Conservation (phyloP, 2,888 invertebrate species). For the Nomada ruficornis region DNA sequence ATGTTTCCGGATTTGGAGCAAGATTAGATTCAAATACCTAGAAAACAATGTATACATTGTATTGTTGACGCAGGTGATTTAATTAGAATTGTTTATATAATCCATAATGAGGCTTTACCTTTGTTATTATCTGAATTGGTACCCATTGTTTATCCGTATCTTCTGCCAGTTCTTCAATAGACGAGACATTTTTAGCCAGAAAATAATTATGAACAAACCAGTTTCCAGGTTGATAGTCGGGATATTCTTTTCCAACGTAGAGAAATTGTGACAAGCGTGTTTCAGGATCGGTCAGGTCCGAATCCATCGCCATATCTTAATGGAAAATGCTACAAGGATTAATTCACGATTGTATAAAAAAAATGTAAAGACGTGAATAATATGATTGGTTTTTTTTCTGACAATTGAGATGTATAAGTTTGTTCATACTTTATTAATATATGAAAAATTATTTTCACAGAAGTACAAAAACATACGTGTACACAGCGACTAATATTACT, state of each 20-base stretch:
- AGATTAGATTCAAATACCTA: constrained; percentile 85
- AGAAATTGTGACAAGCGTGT: constrained; percentile 59
- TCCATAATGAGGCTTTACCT: constrained; percentile 66
- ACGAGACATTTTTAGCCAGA: constrained; percentile 83
- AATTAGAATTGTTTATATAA: not conserved
- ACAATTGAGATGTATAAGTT: not conserved
- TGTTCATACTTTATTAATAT: not conserved
- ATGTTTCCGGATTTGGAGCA: constrained; percentile 86
- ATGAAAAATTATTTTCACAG: not conserved
- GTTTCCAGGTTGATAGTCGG: constrained; percentile 86
- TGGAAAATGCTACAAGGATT: constrained; percentile 27
- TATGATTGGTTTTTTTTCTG: not conserved
- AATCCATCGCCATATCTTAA: constrained; percentile 58
- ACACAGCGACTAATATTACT: not conserved
- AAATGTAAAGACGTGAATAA: not conserved
- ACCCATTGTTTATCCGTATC: constrained; percentile 68
- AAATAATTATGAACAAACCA: constrained; percentile 86
- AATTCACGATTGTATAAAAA: not conserved
- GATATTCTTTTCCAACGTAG: constrained; percentile 67
- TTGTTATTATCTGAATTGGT: constrained; percentile 77
- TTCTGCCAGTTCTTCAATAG: constrained; percentile 79
- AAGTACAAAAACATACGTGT: not conserved
- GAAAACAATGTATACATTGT: constrained; percentile 17
- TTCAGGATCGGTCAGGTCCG: constrained; percentile 52
- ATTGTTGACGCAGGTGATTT: not conserved